Evolutionary conservation across 2,888 invertebrate genomes (phyloP).

Genomic region (Hirtodrosophila confusa): DNA sequence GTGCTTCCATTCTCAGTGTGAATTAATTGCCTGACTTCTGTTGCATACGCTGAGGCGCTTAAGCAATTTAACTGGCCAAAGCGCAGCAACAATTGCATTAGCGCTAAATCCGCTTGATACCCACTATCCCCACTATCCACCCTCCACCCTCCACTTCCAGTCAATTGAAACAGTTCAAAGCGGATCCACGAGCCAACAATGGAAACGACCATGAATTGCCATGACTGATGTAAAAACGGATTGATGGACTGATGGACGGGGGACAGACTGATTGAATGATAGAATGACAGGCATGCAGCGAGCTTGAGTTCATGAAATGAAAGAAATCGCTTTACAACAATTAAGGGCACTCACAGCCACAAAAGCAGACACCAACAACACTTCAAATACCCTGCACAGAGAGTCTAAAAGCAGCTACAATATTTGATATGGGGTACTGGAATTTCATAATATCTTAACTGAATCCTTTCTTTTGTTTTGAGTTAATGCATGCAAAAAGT

Average conservation of each 20-base stretch:
- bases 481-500: too few species aligned
- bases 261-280: constrained; percentile 1
- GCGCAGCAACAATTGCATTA: constrained; percentile 47
- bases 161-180: constrained; percentile 25
- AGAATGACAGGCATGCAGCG: background rate
- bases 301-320: constrained; percentile 15
- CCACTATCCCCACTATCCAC: constrained; percentile 3
- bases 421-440: too few species aligned
- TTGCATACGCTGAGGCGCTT: constrained; percentile 12
- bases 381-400: constrained; percentile 9
- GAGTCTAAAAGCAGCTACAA: too few species aligned
- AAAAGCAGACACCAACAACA: background rate
- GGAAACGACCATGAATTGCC: constrained; percentile 35
- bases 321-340: constrained; percentile 66
- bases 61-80: constrained; percentile 20
- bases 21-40: constrained; percentile 38
- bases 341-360: constrained; percentile 37
- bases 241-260: constrained; percentile 28
- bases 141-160: background rate
- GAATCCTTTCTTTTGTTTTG: too few species aligned
- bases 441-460: too few species aligned
- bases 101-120: constrained; percentile 36
- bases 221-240: constrained; percentile 22
- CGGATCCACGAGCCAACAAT: constrained; percentile 30
- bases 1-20: constrained; percentile 5